Percentiles rank a stretch among this genome's conserved stretches.
Evolutionary conservation across 2,888 invertebrate species (phyloP).

Genomic region (Scrobipalpa costella): DNA sequence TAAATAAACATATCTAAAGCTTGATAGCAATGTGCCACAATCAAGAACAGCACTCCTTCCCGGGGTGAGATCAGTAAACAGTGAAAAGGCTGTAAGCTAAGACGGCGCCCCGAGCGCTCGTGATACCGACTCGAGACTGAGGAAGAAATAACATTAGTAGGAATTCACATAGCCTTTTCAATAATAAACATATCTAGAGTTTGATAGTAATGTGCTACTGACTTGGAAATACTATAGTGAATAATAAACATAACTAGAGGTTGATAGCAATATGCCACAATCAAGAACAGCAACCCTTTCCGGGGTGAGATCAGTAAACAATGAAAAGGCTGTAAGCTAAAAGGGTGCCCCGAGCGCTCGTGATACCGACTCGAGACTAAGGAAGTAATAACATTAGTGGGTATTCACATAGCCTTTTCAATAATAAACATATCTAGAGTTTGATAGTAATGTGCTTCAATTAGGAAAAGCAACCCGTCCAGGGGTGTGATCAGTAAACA

Average conservation of each 20-base stretch:
- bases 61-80: constrained; percentile 47
- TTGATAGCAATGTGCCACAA: constrained; percentile 19
- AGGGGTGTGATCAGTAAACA: constrained; percentile 47
- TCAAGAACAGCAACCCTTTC: constrained; percentile 36
- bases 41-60: constrained; percentile 36
- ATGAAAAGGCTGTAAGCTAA: constrained; percentile 51
- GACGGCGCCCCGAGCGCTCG: constrained; percentile 33
- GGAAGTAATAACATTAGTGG: too few relatives aligned
- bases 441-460: constrained; percentile 16
- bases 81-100: constrained; percentile 51
- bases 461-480: constrained; percentile 36
- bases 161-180: too few relatives aligned
- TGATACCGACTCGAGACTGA: not conserved
- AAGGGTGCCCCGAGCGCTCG: constrained; percentile 33
- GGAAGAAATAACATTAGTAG: too few relatives aligned
- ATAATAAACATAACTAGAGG: constrained; percentile 9
- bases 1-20: constrained; percentile 14
- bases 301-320: constrained; percentile 47
- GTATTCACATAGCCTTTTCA: too few relatives aligned
- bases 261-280: constrained; percentile 20
- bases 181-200: constrained; percentile 11
- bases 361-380: not conserved
- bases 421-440: constrained; percentile 11
- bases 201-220: constrained; percentile 16
- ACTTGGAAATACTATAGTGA: too few relatives aligned